Evolutionary conservation across 2,888 invertebrate genomes (phyloP).

Genomic region (Camponotus fellah): DNA sequence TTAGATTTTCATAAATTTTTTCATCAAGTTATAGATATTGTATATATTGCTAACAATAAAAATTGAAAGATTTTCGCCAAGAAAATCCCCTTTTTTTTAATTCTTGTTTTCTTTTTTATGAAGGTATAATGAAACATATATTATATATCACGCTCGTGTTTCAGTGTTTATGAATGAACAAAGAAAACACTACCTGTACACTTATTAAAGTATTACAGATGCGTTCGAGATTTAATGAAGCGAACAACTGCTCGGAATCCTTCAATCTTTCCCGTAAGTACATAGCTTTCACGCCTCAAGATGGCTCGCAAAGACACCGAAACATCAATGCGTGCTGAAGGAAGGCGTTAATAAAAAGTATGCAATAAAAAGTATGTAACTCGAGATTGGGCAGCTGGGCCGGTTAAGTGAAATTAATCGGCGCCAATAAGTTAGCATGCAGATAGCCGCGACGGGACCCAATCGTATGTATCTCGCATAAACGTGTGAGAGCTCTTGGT

Average conservation of each 20-base stretch:
- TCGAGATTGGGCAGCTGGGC: conserved; percentile 67
- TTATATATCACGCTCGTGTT: background rate
- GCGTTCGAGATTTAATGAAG: conserved; percentile 19
- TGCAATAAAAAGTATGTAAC: background rate
- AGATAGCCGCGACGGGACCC: conserved; percentile 55
- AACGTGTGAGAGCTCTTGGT: conserved; percentile 53
- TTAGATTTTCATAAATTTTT: background rate
- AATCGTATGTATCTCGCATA: conserved; percentile 40
- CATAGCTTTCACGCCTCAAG: conserved; percentile 28
- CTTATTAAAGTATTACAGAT: background rate
- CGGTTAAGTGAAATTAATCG: conserved; percentile 77
- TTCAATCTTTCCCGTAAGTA: conserved; percentile 31
- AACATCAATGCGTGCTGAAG: conserved; percentile 9
- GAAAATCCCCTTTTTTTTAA: background rate
- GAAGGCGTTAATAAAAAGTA: conserved; percentile 42
- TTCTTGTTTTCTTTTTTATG: background rate
- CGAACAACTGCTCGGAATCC: conserved; percentile 21
- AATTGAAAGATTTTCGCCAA: background rate
- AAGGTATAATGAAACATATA: background rate
- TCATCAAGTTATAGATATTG: background rate
- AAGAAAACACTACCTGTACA: background rate
- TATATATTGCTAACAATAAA: background rate
- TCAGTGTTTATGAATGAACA: background rate
- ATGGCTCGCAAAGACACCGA: conserved; percentile 6
- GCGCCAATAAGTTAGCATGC: conserved; percentile 70